A percentile compares a stretch with the other conserved stretches of the same genome.
These are phyloP conservation scores for Anhinga rufa DNA, from an alignment of 2,113 vertebrate genomes.

Conservation along the genomic window DNA sequence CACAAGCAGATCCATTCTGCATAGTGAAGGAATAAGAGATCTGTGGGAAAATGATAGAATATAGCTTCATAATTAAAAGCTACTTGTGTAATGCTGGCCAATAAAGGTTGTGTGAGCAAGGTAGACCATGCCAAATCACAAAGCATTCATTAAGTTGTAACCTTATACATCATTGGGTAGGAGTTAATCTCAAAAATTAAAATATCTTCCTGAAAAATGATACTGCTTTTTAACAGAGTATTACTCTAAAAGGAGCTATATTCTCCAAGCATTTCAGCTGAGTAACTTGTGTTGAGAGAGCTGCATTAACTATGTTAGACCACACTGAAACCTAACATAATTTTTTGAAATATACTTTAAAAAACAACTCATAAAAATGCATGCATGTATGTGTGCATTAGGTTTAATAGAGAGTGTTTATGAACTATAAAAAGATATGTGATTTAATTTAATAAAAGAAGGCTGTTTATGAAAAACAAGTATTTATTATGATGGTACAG, in stretches of 20 bases:
- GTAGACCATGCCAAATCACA: not conserved
- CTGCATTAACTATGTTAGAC: not conserved
- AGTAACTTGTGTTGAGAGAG: not conserved
- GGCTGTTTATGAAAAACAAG: not conserved
- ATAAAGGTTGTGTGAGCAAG: not conserved
- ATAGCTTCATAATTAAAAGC: not conserved
- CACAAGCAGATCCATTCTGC: not conserved
- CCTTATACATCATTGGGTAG: not conserved
- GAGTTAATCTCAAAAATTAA: not conserved
- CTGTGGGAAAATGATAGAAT: not conserved
- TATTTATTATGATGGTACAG: not conserved
- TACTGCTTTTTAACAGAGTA: not conserved
- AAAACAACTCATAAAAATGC: not conserved
- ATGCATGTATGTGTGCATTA: not conserved
- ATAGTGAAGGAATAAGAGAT: not conserved
- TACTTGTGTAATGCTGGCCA: not conserved
- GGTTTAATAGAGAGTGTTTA: conserved; percentile 5
- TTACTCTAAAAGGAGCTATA: not conserved
- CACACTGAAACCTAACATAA: not conserved
- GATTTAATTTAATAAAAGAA: not conserved
- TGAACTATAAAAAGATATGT: conserved; percentile 3
- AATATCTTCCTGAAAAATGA: not conserved
- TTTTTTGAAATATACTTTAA: not conserved
- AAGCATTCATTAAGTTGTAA: not conserved
- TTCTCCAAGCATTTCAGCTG: not conserved